Conservation (phyloP, 2,888 invertebrate genomes). For the Plemyria rubiginata region DNA sequence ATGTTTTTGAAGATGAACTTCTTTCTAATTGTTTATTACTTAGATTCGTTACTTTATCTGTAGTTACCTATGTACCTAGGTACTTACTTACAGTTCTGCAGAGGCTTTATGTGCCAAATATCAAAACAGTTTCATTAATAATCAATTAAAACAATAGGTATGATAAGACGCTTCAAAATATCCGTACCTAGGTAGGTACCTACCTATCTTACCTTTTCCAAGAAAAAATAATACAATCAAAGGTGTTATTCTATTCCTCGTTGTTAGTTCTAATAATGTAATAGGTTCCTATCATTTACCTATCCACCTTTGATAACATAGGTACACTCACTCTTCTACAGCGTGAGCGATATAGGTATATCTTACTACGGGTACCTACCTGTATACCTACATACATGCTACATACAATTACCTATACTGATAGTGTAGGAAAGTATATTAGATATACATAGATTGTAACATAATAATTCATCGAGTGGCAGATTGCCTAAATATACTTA, state of each 20-base stretch:
- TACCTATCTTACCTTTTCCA: background rate
- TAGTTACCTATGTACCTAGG: background rate
- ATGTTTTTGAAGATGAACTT: conserved; percentile 20
- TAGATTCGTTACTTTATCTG: conserved; percentile 2
- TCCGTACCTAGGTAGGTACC: too few relatives aligned
- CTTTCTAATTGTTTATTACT: conserved; percentile 30
- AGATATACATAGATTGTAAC: too few relatives aligned
- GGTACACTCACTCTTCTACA: conserved; percentile 24
- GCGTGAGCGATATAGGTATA: conserved; percentile 22
- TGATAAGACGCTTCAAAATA: too few relatives aligned
- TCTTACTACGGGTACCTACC: too few relatives aligned
- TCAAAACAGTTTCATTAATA: conserved; percentile 10
- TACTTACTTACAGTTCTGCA: too few relatives aligned
- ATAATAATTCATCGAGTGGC: too few relatives aligned
- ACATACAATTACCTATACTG: background rate
- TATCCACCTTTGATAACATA: conserved; percentile 21
- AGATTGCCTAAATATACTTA: too few relatives aligned
- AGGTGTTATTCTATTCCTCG: background rate
- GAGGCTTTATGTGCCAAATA: background rate
- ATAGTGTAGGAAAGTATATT: background rate
- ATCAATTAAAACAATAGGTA: conserved; percentile 1
- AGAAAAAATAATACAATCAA: background rate
- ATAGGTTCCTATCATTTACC: conserved; percentile 13
- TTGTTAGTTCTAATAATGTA: background rate
- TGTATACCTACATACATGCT: background rate